Base-by-base conservation (phyloP, 2,888 invertebrate species). In the Pseudoips prasinana region DNA sequence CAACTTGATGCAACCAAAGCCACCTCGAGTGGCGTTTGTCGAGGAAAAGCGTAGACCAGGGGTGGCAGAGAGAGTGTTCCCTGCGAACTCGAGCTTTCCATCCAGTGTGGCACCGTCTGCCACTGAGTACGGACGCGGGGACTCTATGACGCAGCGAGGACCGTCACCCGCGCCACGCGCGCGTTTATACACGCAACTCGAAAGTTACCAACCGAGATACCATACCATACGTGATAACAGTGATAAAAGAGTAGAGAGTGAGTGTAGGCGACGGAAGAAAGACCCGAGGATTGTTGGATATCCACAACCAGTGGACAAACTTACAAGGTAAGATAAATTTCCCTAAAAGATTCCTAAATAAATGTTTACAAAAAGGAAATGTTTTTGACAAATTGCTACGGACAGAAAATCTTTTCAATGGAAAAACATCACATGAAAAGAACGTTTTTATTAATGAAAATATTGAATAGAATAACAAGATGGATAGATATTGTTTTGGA, bases 121-220 rank as follows among this genome's bases (percentile, higher is more conserved):
- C 72, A 64, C 65, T 37, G 75, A 65, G 73, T 47, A 55, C 65
- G 73, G 66, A 73, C 84, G 80, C 37, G 74, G 55, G 45, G 75
- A 63, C 18, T 9, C 44, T 34, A 84, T 87, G 83, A 63, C 85
- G 73, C 82, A 78, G 23, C 70, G 80, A 33, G 73, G 72, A 39
- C 55, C 68, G 14, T 68, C 71, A 39, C 77, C 84, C 52, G 82
- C 80, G 73, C 85, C 84, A 59, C 86, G 85, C 71, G 82, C 84
- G 76, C 81, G 81, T 0, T 62, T 88, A 7, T 76, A 77, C 50
- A 71, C 86, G 76, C 87, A 85, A 75, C 82, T 89, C 24, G 89
- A 89, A 68, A 85, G 87, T 78, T 89, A 88, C 53, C 89, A 89
- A 29, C 89, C 89, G 40, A 62, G 80, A 41, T 89, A 89, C 53